Evolutionary conservation across 2,113 vertebrate genomes (phyloP).

Genomic region (Anarhynchus alexandrinus): DNA sequence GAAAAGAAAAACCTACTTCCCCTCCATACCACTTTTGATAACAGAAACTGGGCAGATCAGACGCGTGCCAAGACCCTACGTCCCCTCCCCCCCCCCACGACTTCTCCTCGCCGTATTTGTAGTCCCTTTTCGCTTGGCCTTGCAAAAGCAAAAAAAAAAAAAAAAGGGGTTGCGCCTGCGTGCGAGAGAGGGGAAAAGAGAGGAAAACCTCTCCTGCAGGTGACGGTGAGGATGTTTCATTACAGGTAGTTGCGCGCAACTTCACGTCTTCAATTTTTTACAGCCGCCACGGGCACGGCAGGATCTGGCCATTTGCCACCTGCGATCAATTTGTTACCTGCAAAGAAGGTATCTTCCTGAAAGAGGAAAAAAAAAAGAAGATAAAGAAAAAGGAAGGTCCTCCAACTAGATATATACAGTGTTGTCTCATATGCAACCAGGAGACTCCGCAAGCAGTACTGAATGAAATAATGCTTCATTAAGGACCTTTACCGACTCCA

Average conservation of each 20-base stretch:
- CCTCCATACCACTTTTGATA: background rate
- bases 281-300: background rate
- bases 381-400: background rate
- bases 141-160: background rate
- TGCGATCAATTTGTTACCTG: background rate
- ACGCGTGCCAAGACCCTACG: background rate
- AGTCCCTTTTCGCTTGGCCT: background rate
- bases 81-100: too few relatives aligned
- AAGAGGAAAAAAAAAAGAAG: background rate
- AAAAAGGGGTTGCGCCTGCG: rapidly evolving
- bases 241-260: background rate
- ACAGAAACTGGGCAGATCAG: background rate
- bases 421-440: background rate
- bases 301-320: background rate
- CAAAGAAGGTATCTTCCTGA: background rate
- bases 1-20: background rate
- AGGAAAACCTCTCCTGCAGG: background rate
- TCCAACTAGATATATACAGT: rapidly evolving
- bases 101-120: background rate
- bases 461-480: conserved; percentile 2
- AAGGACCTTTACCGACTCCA: background rate
- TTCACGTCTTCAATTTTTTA: background rate
- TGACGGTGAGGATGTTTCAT: background rate
- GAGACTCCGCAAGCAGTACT: rapidly evolving
- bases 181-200: background rate